These are phyloP conservation scores for Zaprionus gabonicus DNA, from an alignment of 1,140 invertebrate genomes.

Conservation along the genomic window DNA sequence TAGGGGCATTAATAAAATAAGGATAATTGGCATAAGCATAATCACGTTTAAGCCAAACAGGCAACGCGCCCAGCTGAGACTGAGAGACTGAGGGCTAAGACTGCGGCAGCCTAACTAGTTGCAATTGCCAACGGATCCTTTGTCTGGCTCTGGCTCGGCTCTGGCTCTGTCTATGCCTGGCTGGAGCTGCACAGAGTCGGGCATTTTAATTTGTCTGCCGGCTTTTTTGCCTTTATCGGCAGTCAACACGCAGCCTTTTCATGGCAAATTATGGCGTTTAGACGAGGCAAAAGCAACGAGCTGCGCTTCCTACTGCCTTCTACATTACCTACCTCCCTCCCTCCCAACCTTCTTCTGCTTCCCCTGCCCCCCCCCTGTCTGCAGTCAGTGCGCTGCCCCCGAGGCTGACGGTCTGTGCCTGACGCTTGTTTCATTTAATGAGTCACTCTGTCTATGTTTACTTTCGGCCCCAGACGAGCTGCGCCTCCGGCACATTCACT, in stretches of 20 bases:
- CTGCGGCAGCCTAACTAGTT: slow-evolving; percentile 59
- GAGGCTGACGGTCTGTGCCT: slow-evolving; percentile 31
- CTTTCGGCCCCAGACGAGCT: slow-evolving; percentile 67
- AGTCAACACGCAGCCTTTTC: slow-evolving; percentile 82
- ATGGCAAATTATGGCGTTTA: slow-evolving; percentile 82
- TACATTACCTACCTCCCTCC: slow-evolving; percentile 31
- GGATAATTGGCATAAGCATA: slow-evolving; percentile 83
- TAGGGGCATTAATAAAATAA: slow-evolving; percentile 80
- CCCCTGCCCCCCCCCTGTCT: slow-evolving; percentile 26
- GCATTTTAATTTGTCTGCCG: slow-evolving; percentile 74
- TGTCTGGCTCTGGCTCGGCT: neutral
- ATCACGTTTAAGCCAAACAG: slow-evolving; percentile 80
- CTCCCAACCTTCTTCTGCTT: neutral
- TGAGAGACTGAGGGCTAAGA: slow-evolving; percentile 21
- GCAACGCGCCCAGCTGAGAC: slow-evolving; percentile 71
- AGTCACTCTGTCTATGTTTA: slow-evolving; percentile 75
- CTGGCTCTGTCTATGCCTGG: neutral
- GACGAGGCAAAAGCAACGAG: slow-evolving; percentile 29
- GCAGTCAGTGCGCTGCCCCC: slow-evolving; percentile 38
- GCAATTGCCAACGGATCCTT: slow-evolving; percentile 32
- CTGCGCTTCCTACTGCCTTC: slow-evolving; percentile 34
- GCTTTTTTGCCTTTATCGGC: slow-evolving; percentile 68
- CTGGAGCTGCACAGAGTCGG: neutral
- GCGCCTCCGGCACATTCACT: slow-evolving; percentile 32
- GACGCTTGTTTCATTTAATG: slow-evolving; percentile 70